Evolutionary conservation across 2,888 invertebrate genomes (phyloP).

Genomic region (Hirtodrosophila confusa): DNA sequence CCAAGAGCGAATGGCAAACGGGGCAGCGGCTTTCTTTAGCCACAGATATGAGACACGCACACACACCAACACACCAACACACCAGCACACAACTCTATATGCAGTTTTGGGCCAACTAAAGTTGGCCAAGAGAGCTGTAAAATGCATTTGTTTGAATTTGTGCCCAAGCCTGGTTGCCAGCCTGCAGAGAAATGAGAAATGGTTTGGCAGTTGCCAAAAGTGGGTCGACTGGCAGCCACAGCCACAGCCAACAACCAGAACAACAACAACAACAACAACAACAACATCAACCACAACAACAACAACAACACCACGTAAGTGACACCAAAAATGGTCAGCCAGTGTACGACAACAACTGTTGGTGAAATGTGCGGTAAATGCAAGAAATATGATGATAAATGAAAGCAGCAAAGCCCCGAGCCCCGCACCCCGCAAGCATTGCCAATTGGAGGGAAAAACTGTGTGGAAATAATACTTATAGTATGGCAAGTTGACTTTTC

Average conservation of each 20-base stretch:
- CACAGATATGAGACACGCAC: conserved; percentile 31
- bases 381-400: conserved; percentile 74
- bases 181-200: conserved; percentile 52
- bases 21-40: conserved; percentile 59
- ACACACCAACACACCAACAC: conserved; percentile 17
- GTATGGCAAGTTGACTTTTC: conserved; percentile 37
- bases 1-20: conserved; percentile 60
- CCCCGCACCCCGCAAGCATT: conserved; percentile 8
- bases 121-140: conserved; percentile 65
- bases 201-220: conserved; percentile 61
- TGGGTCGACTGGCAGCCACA: conserved; percentile 53
- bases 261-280: conserved; percentile 21
- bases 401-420: conserved; percentile 40
- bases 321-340: conserved; percentile 48
- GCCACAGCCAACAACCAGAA: conserved; percentile 16
- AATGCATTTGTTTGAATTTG: conserved; percentile 78
- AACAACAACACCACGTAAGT: conserved; percentile 31
- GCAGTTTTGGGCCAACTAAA: conserved; percentile 50
- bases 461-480: conserved; percentile 8
- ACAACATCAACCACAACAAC: conserved; percentile 17
- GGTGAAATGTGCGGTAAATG: conserved; percentile 71
- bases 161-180: conserved; percentile 26
- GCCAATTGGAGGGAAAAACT: conserved; percentile 29
- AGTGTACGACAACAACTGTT: conserved; percentile 31
- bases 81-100: conserved; percentile 18